phyloP scores from a whole-genome alignment of 2,113 vertebrate genomes.

The Microcebus tavaratra region DNA sequence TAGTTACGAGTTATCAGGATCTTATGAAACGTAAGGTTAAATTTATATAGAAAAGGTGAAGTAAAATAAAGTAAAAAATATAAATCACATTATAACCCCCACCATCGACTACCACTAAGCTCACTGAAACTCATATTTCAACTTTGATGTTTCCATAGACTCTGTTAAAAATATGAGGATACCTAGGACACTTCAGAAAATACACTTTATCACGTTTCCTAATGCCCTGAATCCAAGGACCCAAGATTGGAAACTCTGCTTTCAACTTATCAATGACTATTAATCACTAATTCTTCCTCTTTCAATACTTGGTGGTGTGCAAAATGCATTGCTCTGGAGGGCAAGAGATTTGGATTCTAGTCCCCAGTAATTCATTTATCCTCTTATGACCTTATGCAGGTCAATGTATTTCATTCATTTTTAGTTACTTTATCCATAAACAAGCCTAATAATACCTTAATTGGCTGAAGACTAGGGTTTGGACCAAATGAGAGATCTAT shows the following conservation, averaged over 20 bases:
- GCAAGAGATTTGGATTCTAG: neutral
- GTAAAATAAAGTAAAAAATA: neutral
- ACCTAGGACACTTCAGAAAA: neutral
- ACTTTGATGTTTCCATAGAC: neutral
- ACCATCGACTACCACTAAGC: neutral
- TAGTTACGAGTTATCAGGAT: neutral
- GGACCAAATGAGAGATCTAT: neutral
- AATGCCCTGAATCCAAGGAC: neutral
- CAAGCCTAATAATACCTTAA: neutral
- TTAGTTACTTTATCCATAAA: conserved; percentile 17
- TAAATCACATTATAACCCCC: neutral
- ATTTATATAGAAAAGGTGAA: neutral
- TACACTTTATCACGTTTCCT: neutral
- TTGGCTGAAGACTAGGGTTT: neutral
- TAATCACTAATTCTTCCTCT: neutral
- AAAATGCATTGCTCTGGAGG: neutral
- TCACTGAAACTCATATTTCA: neutral
- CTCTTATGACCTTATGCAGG: neutral
- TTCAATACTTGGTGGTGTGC: neutral
- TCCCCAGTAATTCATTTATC: neutral
- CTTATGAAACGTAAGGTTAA: neutral
- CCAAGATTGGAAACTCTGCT: neutral
- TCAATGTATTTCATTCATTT: neutral
- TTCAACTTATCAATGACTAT: neutral
- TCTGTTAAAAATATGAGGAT: neutral